Conservation (phyloP, 2,113 vertebrate species). For the Phoxinus phoxinus region DNA sequence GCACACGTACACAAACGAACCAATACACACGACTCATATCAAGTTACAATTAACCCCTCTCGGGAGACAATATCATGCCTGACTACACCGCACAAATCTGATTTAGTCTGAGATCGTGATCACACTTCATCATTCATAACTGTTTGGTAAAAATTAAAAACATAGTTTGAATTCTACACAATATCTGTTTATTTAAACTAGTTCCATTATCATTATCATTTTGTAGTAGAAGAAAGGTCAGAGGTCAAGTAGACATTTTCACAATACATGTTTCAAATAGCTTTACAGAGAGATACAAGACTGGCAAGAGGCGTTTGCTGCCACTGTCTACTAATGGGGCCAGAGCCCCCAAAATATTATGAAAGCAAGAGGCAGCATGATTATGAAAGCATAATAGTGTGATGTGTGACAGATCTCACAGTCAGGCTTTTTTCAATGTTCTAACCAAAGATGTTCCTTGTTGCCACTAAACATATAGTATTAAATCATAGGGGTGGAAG, state of each 20-base stretch:
- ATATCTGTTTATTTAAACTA: slow-evolving; percentile 1
- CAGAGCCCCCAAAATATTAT: neutral
- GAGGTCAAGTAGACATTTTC: neutral
- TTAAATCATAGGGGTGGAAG: slow-evolving; percentile 52
- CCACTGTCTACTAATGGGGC: neutral
- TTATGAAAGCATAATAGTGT: neutral
- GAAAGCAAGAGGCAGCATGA: too few species aligned
- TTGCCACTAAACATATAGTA: slow-evolving; percentile 68
- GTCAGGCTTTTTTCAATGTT: neutral
- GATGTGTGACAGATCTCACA: neutral
- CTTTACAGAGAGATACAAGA: neutral
- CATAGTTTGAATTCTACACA: neutral
- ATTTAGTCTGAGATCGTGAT: neutral
- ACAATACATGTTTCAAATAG: neutral
- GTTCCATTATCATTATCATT: neutral
- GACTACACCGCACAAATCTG: neutral
- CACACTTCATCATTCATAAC: neutral
- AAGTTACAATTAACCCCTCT: slow-evolving; percentile 20
- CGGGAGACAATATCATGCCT: neutral
- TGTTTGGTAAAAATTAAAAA: neutral
- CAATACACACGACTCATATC: slow-evolving; percentile 28
- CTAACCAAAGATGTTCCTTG: slow-evolving; percentile 56
- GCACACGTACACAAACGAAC: neutral
- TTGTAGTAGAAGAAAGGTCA: neutral
- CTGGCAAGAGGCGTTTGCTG: neutral